These are phyloP conservation scores for Pristionchus exspectatus DNA, from an alignment of 2,888 invertebrate species.

Conservation along the genomic window DNA sequence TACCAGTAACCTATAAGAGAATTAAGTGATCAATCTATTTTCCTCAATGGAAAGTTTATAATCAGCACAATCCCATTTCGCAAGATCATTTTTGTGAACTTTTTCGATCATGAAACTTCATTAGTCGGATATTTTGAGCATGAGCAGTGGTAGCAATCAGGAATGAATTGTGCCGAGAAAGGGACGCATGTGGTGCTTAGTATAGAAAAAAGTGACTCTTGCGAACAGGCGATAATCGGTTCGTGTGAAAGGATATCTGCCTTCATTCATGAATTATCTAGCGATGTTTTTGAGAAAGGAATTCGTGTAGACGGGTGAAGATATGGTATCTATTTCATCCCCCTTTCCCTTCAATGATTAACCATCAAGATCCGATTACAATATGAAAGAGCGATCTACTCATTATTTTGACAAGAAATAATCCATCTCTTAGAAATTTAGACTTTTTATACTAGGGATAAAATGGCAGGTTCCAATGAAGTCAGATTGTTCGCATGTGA, in stretches of 20 bases:
- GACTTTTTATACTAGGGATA: neutral
- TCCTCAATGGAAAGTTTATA: neutral
- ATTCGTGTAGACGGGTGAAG: neutral
- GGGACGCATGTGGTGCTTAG: neutral
- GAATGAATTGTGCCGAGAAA: neutral
- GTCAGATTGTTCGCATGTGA: neutral
- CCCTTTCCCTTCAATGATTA: neutral
- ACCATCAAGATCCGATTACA: neutral
- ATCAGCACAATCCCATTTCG: constrained; percentile 1
- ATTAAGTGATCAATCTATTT: neutral
- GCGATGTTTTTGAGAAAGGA: constrained; percentile 4
- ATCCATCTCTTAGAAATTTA: neutral
- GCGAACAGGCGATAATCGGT: neutral
- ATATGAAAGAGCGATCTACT: no score
- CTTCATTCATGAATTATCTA: constrained; percentile 14
- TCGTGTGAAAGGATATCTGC: neutral
- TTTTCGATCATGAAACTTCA: neutral
- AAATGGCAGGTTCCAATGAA: neutral
- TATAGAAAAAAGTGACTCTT: neutral
- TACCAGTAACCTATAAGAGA: constrained; percentile 87
- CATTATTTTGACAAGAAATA: no score
- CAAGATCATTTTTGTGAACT: neutral
- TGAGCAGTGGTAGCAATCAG: neutral
- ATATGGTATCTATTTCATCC: neutral
- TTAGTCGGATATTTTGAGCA: constrained; percentile 39